Evolutionary conservation across 2,888 invertebrate genomes (phyloP).

Genomic region (Zelleria hepariella): DNA sequence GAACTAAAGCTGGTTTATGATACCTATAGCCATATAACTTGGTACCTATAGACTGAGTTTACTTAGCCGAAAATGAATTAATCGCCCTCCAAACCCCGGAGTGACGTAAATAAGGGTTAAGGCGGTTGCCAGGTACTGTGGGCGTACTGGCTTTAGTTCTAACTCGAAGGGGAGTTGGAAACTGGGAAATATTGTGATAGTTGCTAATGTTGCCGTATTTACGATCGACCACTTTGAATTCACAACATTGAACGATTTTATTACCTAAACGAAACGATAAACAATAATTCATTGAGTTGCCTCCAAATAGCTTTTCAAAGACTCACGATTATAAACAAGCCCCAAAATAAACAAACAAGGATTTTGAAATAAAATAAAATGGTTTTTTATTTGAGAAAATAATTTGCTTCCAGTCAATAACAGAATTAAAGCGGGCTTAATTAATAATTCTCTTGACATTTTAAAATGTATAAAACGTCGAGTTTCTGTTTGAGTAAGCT

Average conservation of each 20-base stretch:
- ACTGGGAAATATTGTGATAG: slow-evolving; percentile 18
- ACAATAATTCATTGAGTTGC: neutral
- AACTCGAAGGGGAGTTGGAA: slow-evolving; percentile 15
- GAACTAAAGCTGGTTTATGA: neutral
- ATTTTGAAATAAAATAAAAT: slow-evolving; percentile 17
- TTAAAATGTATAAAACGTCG: slow-evolving; percentile 15
- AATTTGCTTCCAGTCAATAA: slow-evolving; percentile 19
- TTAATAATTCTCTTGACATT: slow-evolving; percentile 21
- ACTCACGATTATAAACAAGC: slow-evolving; percentile 6
- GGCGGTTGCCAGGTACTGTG: slow-evolving; percentile 14
- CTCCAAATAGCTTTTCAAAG: neutral
- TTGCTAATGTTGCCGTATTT: neutral
- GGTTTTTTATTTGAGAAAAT: slow-evolving; percentile 16
- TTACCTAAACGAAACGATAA: neutral
- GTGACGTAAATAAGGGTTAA: slow-evolving; percentile 28
- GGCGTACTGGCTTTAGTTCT: slow-evolving; percentile 10
- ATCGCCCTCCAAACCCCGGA: slow-evolving; percentile 14
- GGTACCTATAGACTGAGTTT: slow-evolving; percentile 11
- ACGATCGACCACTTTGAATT: neutral
- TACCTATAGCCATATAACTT: neutral
- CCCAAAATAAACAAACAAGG: slow-evolving; percentile 12
- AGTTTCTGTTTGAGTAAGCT: slow-evolving; percentile 19
- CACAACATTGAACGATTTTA: neutral
- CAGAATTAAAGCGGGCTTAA: slow-evolving; percentile 21
- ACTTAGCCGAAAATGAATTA: slow-evolving; percentile 17